Percentiles rank a stretch among this genome's conserved stretches.
These are phyloP conservation scores for Cynopterus sphinx DNA, from an alignment of 2,797 vertebrate species.

Conservation along the genomic window DNA sequence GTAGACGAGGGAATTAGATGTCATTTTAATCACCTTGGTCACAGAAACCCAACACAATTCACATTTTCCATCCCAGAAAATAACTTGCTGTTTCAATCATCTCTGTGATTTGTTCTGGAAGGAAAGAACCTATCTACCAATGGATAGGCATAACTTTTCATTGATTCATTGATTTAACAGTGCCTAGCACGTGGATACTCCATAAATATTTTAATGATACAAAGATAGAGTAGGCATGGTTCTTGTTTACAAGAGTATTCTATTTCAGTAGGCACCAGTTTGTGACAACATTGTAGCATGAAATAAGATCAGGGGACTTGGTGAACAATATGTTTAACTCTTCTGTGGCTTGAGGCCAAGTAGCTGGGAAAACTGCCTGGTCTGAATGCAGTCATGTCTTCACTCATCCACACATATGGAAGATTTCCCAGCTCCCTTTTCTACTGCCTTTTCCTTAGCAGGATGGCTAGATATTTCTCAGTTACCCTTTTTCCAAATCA, in stretches of 20 bases:
- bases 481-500: not conserved
- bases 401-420: not conserved
- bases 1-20: not conserved
- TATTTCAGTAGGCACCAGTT: not conserved
- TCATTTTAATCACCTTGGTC: not conserved
- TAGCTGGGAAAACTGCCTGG: too few species aligned
- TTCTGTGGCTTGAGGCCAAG: not conserved
- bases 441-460: not conserved
- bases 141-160: slow-evolving; percentile 1
- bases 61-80: slow-evolving; percentile 1
- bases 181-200: not conserved
- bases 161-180: not conserved
- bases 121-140: not conserved
- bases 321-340: not conserved
- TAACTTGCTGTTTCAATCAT: slow-evolving; percentile 2
- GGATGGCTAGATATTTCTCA: not conserved
- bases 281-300: not conserved
- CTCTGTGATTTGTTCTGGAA: slow-evolving; percentile 49
- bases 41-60: not conserved
- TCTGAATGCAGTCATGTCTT: not conserved
- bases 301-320: not conserved
- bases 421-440: not conserved
- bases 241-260: not conserved
- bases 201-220: slow-evolving; percentile 19
- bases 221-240: not conserved